Conservation (phyloP, 2,888 invertebrate species). For the Calliphora vomitoria region DNA sequence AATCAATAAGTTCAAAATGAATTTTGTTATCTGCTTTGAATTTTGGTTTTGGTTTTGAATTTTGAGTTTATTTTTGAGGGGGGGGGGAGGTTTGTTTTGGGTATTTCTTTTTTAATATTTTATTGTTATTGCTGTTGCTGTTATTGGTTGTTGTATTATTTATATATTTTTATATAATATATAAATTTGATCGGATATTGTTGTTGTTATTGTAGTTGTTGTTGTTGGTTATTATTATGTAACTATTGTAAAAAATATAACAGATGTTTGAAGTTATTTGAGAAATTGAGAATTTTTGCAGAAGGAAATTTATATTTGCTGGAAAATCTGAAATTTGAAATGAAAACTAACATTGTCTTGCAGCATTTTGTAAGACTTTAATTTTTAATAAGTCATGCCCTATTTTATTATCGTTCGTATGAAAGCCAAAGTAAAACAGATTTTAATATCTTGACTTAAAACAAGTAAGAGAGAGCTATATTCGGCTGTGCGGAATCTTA, state of each 20-base stretch:
- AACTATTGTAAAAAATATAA: slow-evolving; percentile 73
- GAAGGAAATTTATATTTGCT: background rate
- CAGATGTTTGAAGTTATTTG: slow-evolving; percentile 30
- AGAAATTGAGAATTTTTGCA: background rate
- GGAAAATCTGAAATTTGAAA: too few relatives aligned
- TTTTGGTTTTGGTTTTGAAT: slow-evolving; percentile 65
- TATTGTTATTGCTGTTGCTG: slow-evolving; percentile 77
- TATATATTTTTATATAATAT: slow-evolving; percentile 74
- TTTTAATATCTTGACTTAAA: too few relatives aligned
- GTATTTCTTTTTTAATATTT: slow-evolving; percentile 70
- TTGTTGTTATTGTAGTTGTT: slow-evolving; percentile 76
- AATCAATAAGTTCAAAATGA: slow-evolving; percentile 49
- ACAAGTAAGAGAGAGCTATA: too few relatives aligned
- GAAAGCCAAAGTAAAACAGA: too few relatives aligned
- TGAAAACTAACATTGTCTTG: too few relatives aligned
- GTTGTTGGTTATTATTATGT: slow-evolving; percentile 72
- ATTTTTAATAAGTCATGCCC: too few relatives aligned
- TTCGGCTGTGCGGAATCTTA: too few relatives aligned
- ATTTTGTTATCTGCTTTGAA: slow-evolving; percentile 72
- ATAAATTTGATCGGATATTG: slow-evolving; percentile 76
- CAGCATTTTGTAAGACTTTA: too few relatives aligned
- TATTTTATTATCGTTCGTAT: too few relatives aligned
- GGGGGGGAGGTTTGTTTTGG: too few relatives aligned
- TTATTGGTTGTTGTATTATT: slow-evolving; percentile 76
- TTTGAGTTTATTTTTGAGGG: slow-evolving; percentile 68